Conservation (phyloP, 1,140 invertebrate genomes). For the Homarus americanus region DNA sequence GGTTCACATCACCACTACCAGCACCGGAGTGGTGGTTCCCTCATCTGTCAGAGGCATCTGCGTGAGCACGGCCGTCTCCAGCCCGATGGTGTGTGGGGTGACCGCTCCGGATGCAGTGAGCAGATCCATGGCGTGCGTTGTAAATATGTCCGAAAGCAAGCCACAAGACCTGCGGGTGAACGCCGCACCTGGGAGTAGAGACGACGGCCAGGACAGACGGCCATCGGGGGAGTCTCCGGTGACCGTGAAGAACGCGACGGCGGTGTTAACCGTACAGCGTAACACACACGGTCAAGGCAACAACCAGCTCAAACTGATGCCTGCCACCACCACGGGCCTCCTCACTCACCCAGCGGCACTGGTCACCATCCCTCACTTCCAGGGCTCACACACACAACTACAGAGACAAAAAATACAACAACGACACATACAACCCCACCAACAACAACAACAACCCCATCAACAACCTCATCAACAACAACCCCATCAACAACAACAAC, state of each 20-base stretch:
- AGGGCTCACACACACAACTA: neutral
- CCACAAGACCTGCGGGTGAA: slow-evolving; percentile 64
- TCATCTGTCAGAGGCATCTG: slow-evolving; percentile 25
- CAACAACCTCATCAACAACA: slow-evolving; percentile 31
- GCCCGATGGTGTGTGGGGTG: slow-evolving; percentile 5
- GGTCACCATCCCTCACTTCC: slow-evolving; percentile 44
- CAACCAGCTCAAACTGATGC: slow-evolving; percentile 36
- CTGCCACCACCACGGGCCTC: slow-evolving; percentile 32
- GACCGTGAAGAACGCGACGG: slow-evolving; percentile 43
- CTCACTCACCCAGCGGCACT: slow-evolving; percentile 51
- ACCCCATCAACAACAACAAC: slow-evolving; percentile 27
- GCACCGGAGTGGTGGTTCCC: slow-evolving; percentile 25
- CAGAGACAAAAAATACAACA: slow-evolving; percentile 31
- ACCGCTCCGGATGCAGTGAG: slow-evolving; percentile 15
- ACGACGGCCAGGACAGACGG: slow-evolving; percentile 29
- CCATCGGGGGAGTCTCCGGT: slow-evolving; percentile 17
- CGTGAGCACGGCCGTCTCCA: slow-evolving; percentile 41
- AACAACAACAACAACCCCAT: neutral
- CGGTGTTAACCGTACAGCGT: slow-evolving; percentile 50
- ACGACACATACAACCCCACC: neutral
- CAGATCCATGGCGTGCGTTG: neutral
- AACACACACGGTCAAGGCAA: slow-evolving; percentile 4
- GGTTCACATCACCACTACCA: too few relatives aligned
- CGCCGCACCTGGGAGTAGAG: slow-evolving; percentile 5
- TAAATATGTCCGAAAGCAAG: slow-evolving; percentile 45